Evolutionary conservation across 1,140 invertebrate genomes (phyloP), one percentile per base, ranked within the genome.

Genomic region (Euglossa dilemma): DNA sequence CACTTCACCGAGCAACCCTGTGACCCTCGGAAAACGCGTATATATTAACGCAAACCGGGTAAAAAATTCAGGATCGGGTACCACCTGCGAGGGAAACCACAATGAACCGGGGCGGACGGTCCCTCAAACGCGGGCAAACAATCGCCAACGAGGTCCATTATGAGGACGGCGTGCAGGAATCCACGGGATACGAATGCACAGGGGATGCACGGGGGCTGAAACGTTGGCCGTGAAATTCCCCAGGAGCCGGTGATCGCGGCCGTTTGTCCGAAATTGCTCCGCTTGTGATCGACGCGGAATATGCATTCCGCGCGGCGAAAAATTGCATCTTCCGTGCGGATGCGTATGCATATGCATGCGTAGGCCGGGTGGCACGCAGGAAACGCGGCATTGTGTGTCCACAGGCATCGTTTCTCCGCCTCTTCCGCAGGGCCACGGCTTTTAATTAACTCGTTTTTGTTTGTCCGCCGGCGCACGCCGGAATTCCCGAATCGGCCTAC

Each of bases 261-360:
- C 80, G 63, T 45, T 75, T 76, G 80, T 82, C 80, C 80, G 54
- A 76, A 82, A 82, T 82, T 82, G 80, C 80, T 76, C 16, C 54
- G 80, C 63, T 82, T 82, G 80, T 82, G 80, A 82, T 82, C 73
- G 80, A 76, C 73, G 36, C 36, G 73, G 80, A 76, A 82, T 82
- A 76, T 82, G 80, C 72, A 81, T 81, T 67, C 56, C 80, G 18
- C n/a, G 43, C 36, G 18, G 43, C 16, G 23, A 81, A 81, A 82
- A 82, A 82, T 76, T 74, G 61, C 76, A 57, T 72, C 67, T 84
- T 84, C 52, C 82, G 66, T 45, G 28, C 59, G 54, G 50, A 61
- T 28, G 43, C 61, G 43, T 73, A 88, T 87, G 79, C 87, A 79
- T 89, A 89, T 89, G 87, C 82, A 85, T 86, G 69, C 64, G 61